Conservation (phyloP, 2,888 invertebrate species). For the Melanargia galathea region DNA sequence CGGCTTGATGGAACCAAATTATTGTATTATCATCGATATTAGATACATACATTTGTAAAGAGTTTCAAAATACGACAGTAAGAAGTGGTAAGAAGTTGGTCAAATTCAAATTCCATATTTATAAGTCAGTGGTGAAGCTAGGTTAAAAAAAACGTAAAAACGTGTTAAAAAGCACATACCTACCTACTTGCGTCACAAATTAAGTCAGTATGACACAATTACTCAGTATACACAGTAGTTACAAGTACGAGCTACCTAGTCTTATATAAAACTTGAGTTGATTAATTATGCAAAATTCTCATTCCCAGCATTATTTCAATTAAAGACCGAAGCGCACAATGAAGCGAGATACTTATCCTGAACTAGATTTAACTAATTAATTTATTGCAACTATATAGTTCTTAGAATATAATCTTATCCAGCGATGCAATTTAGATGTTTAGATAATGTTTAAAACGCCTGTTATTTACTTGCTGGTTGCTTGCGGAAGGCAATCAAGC, state of each 20-base stretch:
- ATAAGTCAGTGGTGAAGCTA: no score
- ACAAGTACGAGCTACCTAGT: not conserved
- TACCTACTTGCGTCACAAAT: no score
- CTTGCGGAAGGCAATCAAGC: constrained; percentile 29
- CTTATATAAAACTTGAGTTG: not conserved
- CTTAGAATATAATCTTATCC: constrained; percentile 4
- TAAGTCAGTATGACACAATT: no score
- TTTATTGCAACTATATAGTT: not conserved
- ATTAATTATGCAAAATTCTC: not conserved
- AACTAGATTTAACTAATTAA: not conserved
- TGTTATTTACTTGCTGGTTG: constrained; percentile 16
- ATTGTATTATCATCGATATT: no score
- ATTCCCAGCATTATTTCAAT: not conserved
- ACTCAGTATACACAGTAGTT: no score
- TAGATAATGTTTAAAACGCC: constrained; percentile 24
- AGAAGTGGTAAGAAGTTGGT: no score
- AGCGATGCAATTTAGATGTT: constrained; percentile 26
- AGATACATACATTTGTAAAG: no score
- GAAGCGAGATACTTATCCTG: not conserved
- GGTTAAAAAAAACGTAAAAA: no score
- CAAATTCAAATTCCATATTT: no score
- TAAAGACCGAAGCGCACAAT: not conserved
- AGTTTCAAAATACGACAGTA: no score
- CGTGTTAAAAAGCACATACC: no score
- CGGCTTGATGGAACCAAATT: no score